Conservation (phyloP, 2,888 invertebrate species). For the Machimus rusticus region DNA sequence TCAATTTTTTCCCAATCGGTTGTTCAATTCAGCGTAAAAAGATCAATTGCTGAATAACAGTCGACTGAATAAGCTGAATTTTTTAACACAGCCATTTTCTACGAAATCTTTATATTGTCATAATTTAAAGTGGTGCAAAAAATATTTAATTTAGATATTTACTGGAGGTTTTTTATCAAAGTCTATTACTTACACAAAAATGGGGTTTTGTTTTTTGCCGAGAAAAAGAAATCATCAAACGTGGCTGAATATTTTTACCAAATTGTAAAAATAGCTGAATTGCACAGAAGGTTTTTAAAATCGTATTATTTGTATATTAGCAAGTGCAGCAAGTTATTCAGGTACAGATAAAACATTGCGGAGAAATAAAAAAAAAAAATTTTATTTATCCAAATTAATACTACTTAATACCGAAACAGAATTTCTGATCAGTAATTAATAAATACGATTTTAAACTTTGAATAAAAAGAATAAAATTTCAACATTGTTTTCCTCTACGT, state of each 20-base stretch:
- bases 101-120: neutral
- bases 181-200: neutral
- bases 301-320: too few species aligned
- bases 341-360: neutral
- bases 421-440: too few species aligned
- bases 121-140: neutral
- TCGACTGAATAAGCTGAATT: neutral
- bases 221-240: neutral
- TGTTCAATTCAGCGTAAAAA: neutral
- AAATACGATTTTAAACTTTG: too few species aligned
- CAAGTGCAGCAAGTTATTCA: too few species aligned
- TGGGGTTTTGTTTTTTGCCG: neutral
- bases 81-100: neutral
- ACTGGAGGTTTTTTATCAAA: neutral
- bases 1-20: neutral
- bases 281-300: neutral
- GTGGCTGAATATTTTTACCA: neutral
- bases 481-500: too few species aligned
- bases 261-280: neutral
- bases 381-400: too few species aligned
- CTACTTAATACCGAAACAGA: too few species aligned
- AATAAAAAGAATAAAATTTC: too few species aligned
- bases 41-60: too few species aligned
- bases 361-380: neutral
- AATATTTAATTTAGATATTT: neutral